Base-by-base conservation (phyloP, 2,888 invertebrate species). In the Cryptops parisi region DNA sequence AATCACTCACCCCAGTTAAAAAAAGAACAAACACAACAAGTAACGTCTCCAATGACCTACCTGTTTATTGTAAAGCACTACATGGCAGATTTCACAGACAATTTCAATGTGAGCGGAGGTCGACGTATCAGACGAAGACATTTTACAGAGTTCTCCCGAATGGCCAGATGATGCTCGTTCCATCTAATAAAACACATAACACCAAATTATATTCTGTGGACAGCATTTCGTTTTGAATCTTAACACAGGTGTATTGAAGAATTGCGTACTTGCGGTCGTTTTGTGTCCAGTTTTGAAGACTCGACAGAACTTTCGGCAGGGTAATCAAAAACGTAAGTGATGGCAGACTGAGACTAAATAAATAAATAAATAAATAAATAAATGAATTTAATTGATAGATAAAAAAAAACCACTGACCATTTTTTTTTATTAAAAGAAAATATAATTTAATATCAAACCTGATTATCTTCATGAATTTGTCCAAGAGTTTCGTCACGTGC, bases 321-420 rank as follows among this genome's bases (percentile, higher is more conserved):
- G 38, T 54, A 55, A 27, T 55, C 55, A 50, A 55, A 55, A 17
- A 48, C 22, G 39, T 52, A 55, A 19, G 55, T 54, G 22, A 52
- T 47, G 2, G 47, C 26, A 24, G 48, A 45, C 38, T 26, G 52
- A 27, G 25, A 39, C 54, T 54, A 25, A 47, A 40, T 9, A 23
- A 17, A 23, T 5, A 46, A 22, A 46, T 5, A 46, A 46, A 46
- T 15, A 33, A 15, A 33, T 33, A 33, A 6, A 33, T 33, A 33
- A n/a, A 33, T 33, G 33, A 33, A 33, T 33, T 33, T 6, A 33
- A 33, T 9, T 33, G 6, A 33, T 33, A 33, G 33, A 9, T 6
- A 33, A 15, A 33, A 33, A 15, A 33, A n/a, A n/a, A n/a, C n/a
- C n/a, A n/a, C n/a, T n/a, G n/a, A n/a, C n/a, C n/a, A n/a, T n/a